Conservation (phyloP, 1,140 invertebrate genomes). For the Carposina sasakii region DNA sequence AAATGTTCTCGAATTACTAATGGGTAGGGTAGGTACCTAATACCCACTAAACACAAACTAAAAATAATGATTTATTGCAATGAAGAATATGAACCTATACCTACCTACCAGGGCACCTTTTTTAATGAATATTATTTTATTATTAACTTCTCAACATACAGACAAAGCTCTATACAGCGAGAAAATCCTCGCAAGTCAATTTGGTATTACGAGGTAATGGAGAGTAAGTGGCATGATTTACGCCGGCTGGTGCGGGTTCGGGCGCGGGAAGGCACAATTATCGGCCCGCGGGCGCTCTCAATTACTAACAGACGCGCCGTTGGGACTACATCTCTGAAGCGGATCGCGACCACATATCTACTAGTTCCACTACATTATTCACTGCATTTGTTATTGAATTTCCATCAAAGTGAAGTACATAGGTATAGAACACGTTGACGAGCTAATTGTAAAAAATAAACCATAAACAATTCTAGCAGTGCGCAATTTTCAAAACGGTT, state of each 20-base stretch:
- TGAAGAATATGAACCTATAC: too few species aligned
- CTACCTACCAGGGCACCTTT: too few species aligned
- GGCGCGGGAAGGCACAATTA: slow-evolving; percentile 59
- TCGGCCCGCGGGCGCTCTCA: slow-evolving; percentile 68
- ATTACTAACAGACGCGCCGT: slow-evolving; percentile 67
- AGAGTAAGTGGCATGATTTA: slow-evolving; percentile 71
- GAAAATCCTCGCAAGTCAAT: slow-evolving; percentile 63
- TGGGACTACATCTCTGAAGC: slow-evolving; percentile 50
- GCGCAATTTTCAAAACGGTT: too few species aligned
- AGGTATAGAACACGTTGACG: too few species aligned
- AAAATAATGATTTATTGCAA: too few species aligned
- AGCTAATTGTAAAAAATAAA: too few species aligned
- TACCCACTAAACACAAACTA: too few species aligned
- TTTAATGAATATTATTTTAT: too few species aligned
- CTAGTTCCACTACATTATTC: slow-evolving; percentile 42
- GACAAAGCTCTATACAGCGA: slow-evolving; percentile 19
- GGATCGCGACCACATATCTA: slow-evolving; percentile 56
- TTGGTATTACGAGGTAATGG: slow-evolving; percentile 69
- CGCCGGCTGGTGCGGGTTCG: slow-evolving; percentile 34
- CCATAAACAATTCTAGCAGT: too few species aligned
- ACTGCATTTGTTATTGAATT: too few species aligned
- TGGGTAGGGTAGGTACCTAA: neutral
- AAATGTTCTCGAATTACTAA: neutral
- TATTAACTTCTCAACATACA: too few species aligned
- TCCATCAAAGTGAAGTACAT: too few species aligned